phyloP scores from a whole-genome alignment of 2,888 invertebrate genomes.

The Caenorhabditis sp. region DNA sequence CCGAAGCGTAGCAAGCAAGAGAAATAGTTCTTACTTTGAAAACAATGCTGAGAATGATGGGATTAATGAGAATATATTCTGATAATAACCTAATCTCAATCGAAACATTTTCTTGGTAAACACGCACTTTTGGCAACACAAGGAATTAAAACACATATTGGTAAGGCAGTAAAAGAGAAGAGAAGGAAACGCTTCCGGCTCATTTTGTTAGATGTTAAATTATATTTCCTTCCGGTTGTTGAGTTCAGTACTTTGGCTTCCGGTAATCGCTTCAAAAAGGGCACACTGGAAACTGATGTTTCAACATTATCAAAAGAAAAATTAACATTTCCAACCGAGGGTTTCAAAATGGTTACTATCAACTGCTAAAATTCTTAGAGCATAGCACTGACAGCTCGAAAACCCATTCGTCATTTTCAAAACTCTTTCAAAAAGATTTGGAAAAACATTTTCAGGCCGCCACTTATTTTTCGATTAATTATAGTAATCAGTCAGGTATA shows the following conservation, averaged over 20 bases:
- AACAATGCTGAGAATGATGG: slow-evolving; percentile 1
- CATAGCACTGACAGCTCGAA: background rate
- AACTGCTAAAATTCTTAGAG: no score
- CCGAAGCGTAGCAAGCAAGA: background rate
- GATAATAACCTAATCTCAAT: background rate
- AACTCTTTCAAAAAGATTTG: background rate
- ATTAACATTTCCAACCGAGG: no score
- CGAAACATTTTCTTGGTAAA: background rate
- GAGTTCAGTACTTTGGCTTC: background rate
- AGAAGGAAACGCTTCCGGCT: background rate
- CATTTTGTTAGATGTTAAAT: background rate
- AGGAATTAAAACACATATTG: background rate
- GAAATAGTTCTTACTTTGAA: background rate
- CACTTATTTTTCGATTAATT: background rate
- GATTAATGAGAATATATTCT: slow-evolving; percentile 1
- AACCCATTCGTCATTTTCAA: background rate
- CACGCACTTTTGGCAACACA: background rate
- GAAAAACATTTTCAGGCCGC: background rate
- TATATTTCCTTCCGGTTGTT: slow-evolving; percentile 4
- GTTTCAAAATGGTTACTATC: no score
- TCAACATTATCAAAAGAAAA: background rate
- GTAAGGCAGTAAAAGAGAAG: background rate
- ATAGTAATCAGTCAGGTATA: background rate
- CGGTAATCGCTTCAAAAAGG: slow-evolving; percentile 2
- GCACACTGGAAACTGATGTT: slow-evolving; percentile 1